Base-by-base conservation (phyloP, 1,140 invertebrate species). In the Geopemphigus sp. region DNA sequence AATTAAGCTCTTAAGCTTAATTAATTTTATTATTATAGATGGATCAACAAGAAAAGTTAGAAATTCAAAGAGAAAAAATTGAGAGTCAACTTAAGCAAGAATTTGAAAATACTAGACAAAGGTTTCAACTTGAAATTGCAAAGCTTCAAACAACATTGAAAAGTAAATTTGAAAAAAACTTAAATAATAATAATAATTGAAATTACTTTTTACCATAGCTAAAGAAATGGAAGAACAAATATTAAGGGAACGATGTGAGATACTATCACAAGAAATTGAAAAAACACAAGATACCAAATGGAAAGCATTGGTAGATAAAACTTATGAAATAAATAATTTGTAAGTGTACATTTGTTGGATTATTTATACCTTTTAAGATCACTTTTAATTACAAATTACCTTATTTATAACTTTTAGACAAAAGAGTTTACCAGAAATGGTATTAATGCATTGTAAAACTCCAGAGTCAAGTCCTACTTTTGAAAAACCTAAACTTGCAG, bases 41-140 rank as follows among this genome's bases (percentile, higher is more conserved):
- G 70, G 57, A 82, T 68, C 83, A 83, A 76, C 83, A 84, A 80
- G 80, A 53, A 22, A 81, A 81, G 14, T 54, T 81, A 63, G 83
- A 83, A 29, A 70, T 82, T 26, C 64, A 82, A 72, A 78, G 83
- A 54, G 82, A 82, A 57, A 81, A 82, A n/a, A 82, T 70, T 66
- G 83, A 84, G 81, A 64, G 56, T 39, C 82, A 82, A 22, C 81
- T 84, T 56, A 83, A 83, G 32, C 80, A 83, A 29, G 82, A 84
- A 59, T 83, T 83, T 61, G 82, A 84, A 73, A 81, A 83, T 22
- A 84, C 82, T 12, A 59, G 83, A 61, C 80, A 81, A 22, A 83
- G 82, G 68, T 78, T 84, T 26, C 81, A 82, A 17, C 64, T 82
- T 53, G 83, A 83, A 76, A 68, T 84, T 26, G 78, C 81, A 29